Conservation (phyloP, 2,113 vertebrate genomes). For the Sceloporus tristichus region DNA sequence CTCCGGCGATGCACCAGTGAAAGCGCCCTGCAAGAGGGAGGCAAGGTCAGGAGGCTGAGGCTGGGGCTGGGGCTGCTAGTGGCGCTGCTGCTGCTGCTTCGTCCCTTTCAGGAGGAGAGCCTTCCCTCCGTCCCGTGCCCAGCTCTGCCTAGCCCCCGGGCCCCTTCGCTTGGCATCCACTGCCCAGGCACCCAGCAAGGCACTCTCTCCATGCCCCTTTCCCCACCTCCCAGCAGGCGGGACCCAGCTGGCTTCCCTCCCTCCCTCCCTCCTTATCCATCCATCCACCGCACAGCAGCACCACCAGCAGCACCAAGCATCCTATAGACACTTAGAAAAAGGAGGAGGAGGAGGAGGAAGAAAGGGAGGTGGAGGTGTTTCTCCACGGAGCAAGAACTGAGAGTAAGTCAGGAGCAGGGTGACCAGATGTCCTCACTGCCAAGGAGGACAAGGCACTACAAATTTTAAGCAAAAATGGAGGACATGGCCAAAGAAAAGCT, state of each 20-base stretch:
- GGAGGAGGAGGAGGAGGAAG: background rate
- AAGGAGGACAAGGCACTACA: no score
- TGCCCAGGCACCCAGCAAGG: conserved; percentile 21
- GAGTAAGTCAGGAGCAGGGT: no score
- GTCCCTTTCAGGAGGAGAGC: background rate
- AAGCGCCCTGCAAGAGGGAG: background rate
- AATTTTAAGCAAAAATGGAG: no score
- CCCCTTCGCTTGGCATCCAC: conserved; percentile 10
- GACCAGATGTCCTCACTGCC: no score
- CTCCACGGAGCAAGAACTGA: no score
- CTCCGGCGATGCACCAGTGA: background rate
- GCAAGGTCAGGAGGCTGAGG: background rate
- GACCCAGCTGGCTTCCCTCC: background rate
- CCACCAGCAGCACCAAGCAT: background rate
- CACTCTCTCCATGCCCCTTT: conserved; percentile 9
- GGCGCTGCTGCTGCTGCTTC: background rate
- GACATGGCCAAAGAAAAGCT: no score
- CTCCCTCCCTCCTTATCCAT: conserved; percentile 38
- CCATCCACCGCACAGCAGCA: background rate
- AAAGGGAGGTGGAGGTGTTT: background rate
- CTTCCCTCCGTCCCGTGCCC: background rate
- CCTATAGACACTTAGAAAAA: no score
- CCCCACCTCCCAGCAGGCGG: conserved; percentile 64
- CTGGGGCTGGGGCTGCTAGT: no score
- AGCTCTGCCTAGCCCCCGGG: background rate